A percentile compares a stretch with the other conserved stretches of the same genome.
phyloP scores from a whole-genome alignment of 2,888 invertebrate species.

The Mamestra brassicae region DNA sequence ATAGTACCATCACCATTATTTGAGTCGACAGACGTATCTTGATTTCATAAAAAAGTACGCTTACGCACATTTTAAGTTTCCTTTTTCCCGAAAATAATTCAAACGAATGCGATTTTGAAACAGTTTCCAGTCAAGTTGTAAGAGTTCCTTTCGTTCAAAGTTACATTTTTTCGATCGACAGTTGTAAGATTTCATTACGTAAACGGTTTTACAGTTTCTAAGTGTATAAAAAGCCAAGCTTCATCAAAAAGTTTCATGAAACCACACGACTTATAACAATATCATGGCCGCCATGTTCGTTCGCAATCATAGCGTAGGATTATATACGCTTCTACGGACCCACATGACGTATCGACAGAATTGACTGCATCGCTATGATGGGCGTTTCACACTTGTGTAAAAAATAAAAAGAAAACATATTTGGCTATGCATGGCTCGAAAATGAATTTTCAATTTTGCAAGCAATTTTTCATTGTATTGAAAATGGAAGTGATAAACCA shows the following conservation, averaged over 20 bases:
- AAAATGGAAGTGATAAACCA: no score
- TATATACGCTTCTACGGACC: slow-evolving; percentile 9
- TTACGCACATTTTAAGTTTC: not conserved
- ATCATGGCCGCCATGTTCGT: not conserved
- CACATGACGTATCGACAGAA: slow-evolving; percentile 49
- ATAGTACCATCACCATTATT: not conserved
- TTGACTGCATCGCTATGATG: slow-evolving; percentile 22
- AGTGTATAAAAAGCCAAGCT: not conserved
- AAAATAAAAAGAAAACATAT: not conserved
- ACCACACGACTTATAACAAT: not conserved
- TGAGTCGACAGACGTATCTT: not conserved
- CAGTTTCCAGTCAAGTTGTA: not conserved
- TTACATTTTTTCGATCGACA: not conserved
- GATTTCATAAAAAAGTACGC: not conserved
- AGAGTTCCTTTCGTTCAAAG: not conserved
- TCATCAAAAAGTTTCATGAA: not conserved
- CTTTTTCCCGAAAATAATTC: not conserved
- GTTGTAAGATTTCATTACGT: not conserved
- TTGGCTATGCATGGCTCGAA: not conserved
- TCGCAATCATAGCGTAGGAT: not conserved
- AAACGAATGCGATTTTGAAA: not conserved
- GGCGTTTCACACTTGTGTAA: slow-evolving; percentile 10
- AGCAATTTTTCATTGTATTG: not conserved
- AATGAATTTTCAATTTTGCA: not conserved
- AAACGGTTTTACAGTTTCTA: not conserved